phyloP scores from a whole-genome alignment of 2,797 vertebrate genomes.

The Argyrosomus regius region DNA sequence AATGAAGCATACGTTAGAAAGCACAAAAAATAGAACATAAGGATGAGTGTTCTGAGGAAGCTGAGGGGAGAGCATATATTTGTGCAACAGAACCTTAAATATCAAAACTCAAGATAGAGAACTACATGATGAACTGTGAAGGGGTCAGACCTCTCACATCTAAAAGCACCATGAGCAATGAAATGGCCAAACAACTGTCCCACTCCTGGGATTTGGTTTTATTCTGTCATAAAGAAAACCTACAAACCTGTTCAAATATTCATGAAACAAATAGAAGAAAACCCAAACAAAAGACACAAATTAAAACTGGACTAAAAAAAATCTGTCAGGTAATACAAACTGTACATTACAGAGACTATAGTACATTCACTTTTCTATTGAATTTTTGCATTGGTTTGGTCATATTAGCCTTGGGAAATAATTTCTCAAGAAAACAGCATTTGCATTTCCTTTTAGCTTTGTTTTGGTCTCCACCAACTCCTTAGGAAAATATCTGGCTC shows the following conservation, averaged over 20 bases:
- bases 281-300: neutral
- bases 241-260: neutral
- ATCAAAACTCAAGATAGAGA: neutral
- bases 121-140: neutral
- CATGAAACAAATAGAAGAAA: neutral
- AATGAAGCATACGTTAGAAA: neutral
- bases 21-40: neutral
- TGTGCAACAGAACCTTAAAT: neutral
- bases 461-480: neutral
- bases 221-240: neutral
- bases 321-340: no score
- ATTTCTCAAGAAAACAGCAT: no score
- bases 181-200: neutral
- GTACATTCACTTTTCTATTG: no score
- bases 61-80: neutral
- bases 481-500: neutral
- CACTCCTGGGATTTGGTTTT: neutral
- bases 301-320: neutral
- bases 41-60: neutral
- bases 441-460: neutral
- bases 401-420: no score
- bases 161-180: neutral
- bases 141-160: neutral
- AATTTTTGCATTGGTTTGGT: no score
- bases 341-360: no score